Evolutionary conservation across 2,797 vertebrate genomes (phyloP), one percentile per base, ranked within the genome.

Genomic region (Sitta carolinensis): DNA sequence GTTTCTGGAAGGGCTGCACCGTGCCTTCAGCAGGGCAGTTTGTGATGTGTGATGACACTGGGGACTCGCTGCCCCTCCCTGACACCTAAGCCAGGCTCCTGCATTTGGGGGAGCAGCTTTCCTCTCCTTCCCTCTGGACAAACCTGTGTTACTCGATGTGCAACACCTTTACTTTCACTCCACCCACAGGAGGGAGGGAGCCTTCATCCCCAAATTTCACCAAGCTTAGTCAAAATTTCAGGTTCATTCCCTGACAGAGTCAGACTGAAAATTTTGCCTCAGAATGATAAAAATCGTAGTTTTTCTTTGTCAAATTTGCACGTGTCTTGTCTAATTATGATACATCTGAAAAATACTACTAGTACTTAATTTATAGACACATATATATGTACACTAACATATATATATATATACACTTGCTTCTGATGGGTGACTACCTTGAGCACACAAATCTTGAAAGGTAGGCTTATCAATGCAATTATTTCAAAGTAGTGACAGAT

Each of bases 1-100:
- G 0, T n/a, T 54, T 68, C 34, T 54, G 32, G 34, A 42, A 57
- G 16, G 23, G 45, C 10, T 26, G 32, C 63, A 62, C 22, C 7
- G 16, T 57, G 1, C 8, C 16, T 36, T 67, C 62, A 57, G 20
- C 61, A 18, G 3, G 14, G 43, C 25, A 79, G 15, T 61, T 23
- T n/a, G 21, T 3, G 38, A 23, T 9, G 10, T 7, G 8, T 1
- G 43, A 22, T 0, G 2, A 17, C 4, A 4, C 0, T 48, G 5
- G 7, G 32, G 22, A 10, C 32, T 50, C 47, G 19, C 26, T 18
- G 40, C 1, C 0, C n/a, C 29, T 72, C 63, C 32, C 29, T 20
- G 7, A 12, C 34, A 13, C 3, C 26, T 8, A 52, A 48, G 34
- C 10, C 52, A 68, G 42, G 10, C 75, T 70, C 43, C 59, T 45